Evolutionary conservation across 1,140 invertebrate genomes (phyloP).

Genomic region (Brachionus paranguensis): DNA sequence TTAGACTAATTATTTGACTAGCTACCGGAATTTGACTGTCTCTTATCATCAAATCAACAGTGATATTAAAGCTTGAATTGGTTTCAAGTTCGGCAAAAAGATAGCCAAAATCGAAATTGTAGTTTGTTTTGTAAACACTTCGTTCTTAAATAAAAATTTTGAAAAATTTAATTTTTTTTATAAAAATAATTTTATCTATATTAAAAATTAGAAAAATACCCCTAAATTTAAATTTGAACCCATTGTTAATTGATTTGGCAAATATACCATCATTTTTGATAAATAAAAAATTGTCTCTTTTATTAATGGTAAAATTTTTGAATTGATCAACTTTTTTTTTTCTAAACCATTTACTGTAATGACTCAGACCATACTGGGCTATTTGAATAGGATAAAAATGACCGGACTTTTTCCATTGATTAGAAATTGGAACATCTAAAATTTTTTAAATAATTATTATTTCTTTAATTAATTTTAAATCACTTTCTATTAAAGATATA

Average conservation of each 20-base stretch:
- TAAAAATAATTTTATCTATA: not conserved
- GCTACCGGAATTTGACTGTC: not conserved
- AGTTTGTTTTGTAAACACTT: conserved; percentile 40
- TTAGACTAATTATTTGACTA: not conserved
- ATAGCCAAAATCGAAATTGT: not conserved
- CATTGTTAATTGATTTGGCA: not conserved
- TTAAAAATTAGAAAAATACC: not conserved
- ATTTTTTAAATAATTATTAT: not conserved
- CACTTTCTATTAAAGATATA: conserved; percentile 77
- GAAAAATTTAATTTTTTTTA: too few species aligned
- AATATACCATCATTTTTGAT: not conserved
- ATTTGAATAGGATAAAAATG: conserved; percentile 98
- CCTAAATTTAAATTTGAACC: conserved; percentile 4
- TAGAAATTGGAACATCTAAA: conserved; percentile 78
- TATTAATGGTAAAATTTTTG: not conserved
- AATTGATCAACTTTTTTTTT: conserved; percentile 62
- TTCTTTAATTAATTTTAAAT: not conserved
- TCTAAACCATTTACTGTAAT: conserved; percentile 88
- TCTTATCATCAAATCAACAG: not conserved
- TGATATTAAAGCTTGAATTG: not conserved
- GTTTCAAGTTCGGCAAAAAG: not conserved
- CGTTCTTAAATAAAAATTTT: not conserved
- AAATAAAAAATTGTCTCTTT: not conserved
- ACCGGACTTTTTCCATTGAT: conserved; percentile 79
- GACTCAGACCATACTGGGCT: conserved; percentile 90